Conservation (phyloP, 2,797 vertebrate genomes). For the Coilia nasus region DNA sequence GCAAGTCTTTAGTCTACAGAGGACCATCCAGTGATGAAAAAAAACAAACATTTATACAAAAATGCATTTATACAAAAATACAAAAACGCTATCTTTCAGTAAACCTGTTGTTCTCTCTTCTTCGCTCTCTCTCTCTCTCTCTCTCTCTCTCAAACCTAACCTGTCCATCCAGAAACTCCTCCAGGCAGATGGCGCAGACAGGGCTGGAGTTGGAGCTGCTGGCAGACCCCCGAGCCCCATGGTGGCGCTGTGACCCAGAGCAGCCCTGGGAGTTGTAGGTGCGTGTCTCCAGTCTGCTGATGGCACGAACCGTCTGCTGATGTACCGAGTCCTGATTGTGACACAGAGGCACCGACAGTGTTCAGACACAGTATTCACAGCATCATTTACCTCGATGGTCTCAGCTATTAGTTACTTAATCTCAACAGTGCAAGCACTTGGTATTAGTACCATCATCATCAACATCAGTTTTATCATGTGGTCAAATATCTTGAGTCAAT, state of each 20-base stretch:
- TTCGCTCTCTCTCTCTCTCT: not conserved
- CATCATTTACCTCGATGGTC: not conserved
- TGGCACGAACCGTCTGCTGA: conserved; percentile 90
- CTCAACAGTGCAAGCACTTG: no score
- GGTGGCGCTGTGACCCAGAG: conserved; percentile 68
- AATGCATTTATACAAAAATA: not conserved
- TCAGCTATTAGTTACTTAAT: not conserved
- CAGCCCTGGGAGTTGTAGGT: conserved; percentile 81
- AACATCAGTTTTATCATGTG: no score
- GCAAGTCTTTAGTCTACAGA: not conserved
- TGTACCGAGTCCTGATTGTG: conserved; percentile 84
- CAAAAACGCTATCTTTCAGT: not conserved
- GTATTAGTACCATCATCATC: no score
- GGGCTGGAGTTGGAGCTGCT: conserved; percentile 93
- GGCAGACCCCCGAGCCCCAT: conserved; percentile 76
- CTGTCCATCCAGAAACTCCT: conserved; percentile 97
- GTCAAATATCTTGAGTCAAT: no score
- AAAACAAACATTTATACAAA: not conserved
- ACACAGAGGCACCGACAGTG: not conserved
- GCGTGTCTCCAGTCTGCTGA: conserved; percentile 86
- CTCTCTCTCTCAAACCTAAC: conserved; percentile 64
- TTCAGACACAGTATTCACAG: not conserved
- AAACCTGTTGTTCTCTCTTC: not conserved
- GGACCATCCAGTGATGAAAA: not conserved
- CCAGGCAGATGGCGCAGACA: conserved; percentile 92